Evolutionary conservation across 1,140 invertebrate genomes (phyloP).

Genomic region (Drosophila melanica): DNA sequence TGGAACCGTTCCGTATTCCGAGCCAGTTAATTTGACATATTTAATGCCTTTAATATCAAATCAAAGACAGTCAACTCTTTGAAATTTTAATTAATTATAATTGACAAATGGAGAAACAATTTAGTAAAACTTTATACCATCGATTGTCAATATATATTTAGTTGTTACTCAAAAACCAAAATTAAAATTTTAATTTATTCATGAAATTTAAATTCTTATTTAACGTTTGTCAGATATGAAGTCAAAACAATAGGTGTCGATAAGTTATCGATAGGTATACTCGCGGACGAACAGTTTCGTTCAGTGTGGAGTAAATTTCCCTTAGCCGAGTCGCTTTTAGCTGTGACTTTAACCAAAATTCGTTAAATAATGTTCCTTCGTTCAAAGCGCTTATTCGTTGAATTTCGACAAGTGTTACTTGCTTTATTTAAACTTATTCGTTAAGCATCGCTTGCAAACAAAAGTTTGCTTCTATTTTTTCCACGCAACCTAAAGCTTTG

Average conservation of each 20-base stretch:
- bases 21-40: background rate
- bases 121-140: too few species aligned
- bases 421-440: background rate
- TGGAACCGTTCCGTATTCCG: constrained; percentile 32
- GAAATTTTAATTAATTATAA: background rate
- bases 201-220: background rate
- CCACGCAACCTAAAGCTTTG: background rate
- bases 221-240: background rate
- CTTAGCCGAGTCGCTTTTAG: background rate
- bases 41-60: constrained; percentile 2
- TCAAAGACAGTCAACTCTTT: background rate
- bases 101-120: background rate
- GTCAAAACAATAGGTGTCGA: background rate
- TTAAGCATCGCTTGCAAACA: background rate
- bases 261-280: background rate
- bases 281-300: background rate
- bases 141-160: too few species aligned
- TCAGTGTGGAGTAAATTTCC: background rate
- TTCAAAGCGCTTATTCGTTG: background rate
- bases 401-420: background rate
- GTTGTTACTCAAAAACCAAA: too few species aligned
- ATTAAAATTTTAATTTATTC: too few species aligned
- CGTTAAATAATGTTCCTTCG: background rate
- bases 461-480: background rate
- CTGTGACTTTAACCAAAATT: background rate